A percentile compares a stretch with the other conserved stretches of the same genome.
Evolutionary conservation across 2,888 invertebrate genomes (phyloP).

Genomic region (Zygaena filipendulae): DNA sequence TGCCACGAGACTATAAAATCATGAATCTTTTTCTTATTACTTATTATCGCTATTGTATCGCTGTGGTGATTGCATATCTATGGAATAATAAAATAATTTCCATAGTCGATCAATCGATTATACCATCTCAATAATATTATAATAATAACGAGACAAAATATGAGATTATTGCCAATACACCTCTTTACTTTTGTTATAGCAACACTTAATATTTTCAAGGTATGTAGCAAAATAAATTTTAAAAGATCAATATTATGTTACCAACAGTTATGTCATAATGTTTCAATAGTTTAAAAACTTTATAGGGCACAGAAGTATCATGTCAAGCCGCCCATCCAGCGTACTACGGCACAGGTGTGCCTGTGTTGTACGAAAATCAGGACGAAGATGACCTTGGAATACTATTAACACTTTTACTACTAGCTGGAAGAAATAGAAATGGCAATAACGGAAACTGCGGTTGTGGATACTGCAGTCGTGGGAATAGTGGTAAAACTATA

Average conservation of each 20-base stretch:
- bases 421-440: conserved; percentile 28
- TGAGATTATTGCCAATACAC: conserved; percentile 20
- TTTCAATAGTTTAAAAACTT: too few species aligned
- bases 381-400: conserved; percentile 37
- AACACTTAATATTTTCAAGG: conserved; percentile 20
- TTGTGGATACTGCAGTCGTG: conserved; percentile 25
- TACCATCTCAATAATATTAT: too few species aligned
- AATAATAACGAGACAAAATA: too few species aligned
- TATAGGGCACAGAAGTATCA: conserved; percentile 25
- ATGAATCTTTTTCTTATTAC: too few species aligned
- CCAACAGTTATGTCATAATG: conserved; percentile 11
- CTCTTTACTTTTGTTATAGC: conserved; percentile 15
- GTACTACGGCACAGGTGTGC: conserved; percentile 22
- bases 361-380: conserved; percentile 23
- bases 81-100: too few species aligned
- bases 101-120: too few species aligned
- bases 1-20: too few species aligned
- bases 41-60: too few species aligned
- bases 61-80: too few species aligned
- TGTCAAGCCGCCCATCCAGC: conserved; percentile 15
- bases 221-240: too few species aligned
- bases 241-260: too few species aligned
- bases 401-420: conserved; percentile 31
- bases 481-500: conserved; percentile 22
- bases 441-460: conserved; percentile 17